Evolutionary conservation across 2,797 vertebrate species (phyloP).

Genomic region (Coregonus ussuriensis): DNA sequence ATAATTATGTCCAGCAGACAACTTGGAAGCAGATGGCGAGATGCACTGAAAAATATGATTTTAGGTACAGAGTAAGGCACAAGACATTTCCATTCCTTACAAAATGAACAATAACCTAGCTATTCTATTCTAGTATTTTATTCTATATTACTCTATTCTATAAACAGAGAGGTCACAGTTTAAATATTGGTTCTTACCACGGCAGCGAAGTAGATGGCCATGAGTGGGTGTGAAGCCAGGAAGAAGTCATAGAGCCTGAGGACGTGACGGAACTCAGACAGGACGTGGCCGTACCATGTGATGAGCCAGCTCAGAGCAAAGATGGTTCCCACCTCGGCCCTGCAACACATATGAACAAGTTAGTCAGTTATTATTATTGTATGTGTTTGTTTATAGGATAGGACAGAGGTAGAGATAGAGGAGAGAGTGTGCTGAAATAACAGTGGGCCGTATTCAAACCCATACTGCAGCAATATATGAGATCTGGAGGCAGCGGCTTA

Average conservation of each 20-base stretch:
- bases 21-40: background rate
- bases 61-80: background rate
- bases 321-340: constrained; percentile 96
- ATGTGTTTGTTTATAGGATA: too few relatives aligned
- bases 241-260: constrained; percentile 99
- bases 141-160: too few relatives aligned
- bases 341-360: constrained; percentile 50
- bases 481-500: background rate
- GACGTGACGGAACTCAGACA: constrained; percentile 93
- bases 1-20: background rate
- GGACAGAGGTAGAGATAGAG: too few relatives aligned
- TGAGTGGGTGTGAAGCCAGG: constrained; percentile 95
- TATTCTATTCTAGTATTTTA: background rate
- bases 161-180: background rate
- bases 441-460: too few relatives aligned
- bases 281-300: constrained; percentile 97
- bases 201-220: constrained; percentile 99
- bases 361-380: too few relatives aligned
- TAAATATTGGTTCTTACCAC: constrained; percentile 81
- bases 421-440: too few relatives aligned
- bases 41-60: background rate
- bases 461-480: too few relatives aligned
- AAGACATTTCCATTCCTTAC: background rate
- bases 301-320: constrained; percentile 99
- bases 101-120: background rate